A percentile compares a stretch with the other conserved stretches of the same genome.
Conservation (phyloP, 2,888 invertebrate species). For the Anthoptus insignis region DNA sequence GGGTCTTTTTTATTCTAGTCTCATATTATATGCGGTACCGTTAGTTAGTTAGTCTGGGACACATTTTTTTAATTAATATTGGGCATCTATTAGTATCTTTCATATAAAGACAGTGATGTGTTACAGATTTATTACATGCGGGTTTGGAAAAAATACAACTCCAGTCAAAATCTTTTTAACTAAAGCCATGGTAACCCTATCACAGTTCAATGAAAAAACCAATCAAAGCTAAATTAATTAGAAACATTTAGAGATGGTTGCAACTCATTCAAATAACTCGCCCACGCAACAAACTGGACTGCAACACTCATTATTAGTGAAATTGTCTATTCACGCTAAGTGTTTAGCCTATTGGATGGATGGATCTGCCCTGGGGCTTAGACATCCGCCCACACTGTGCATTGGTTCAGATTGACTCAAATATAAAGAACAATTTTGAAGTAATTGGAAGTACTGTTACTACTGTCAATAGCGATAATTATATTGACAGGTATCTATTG, state of each 20-base stretch:
- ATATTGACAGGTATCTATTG: slow-evolving; percentile 1
- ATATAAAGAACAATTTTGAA: slow-evolving; percentile 3
- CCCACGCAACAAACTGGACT: slow-evolving; percentile 5
- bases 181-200: not conserved
- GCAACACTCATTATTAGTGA: slow-evolving; percentile 23
- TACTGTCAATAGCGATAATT: slow-evolving; percentile 2
- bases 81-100: too few relatives aligned
- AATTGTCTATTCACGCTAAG: slow-evolving; percentile 22
- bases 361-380: not conserved
- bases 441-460: slow-evolving; percentile 6
- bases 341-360: not conserved
- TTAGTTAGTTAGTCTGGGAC: too few relatives aligned
- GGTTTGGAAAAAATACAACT: too few relatives aligned
- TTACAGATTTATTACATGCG: too few relatives aligned
- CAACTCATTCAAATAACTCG: slow-evolving; percentile 24
- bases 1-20: too few relatives aligned
- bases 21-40: too few relatives aligned
- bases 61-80: too few relatives aligned
- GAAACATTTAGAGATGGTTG: slow-evolving; percentile 32
- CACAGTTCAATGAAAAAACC: slow-evolving; percentile 28
- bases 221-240: slow-evolving; percentile 45
- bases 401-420: slow-evolving; percentile 32
- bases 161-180: too few relatives aligned
- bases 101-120: too few relatives aligned
- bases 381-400: slow-evolving; percentile 44